Evolutionary conservation across 2,113 vertebrate genomes (phyloP).

Genomic region (Artemisiospiza belli): DNA sequence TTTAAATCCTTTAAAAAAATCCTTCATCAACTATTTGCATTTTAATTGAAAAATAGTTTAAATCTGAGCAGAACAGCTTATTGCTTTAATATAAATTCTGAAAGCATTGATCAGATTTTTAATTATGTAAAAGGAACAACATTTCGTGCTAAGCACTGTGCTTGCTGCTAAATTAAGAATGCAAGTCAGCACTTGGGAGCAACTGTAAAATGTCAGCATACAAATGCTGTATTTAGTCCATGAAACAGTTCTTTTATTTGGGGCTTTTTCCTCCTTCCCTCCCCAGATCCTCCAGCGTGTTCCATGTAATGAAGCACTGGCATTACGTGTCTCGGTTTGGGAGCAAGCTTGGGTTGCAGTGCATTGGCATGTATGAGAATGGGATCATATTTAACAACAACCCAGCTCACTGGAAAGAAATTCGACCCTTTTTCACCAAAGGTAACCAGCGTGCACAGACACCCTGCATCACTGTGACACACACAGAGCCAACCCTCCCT

Average conservation of each 20-base stretch:
- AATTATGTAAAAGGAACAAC: neutral
- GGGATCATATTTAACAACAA: slow-evolving; percentile 95
- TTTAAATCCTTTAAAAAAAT: neutral
- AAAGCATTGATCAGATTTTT: neutral
- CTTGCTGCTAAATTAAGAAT: neutral
- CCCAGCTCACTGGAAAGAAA: slow-evolving; percentile 83
- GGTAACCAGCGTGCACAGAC: slow-evolving; percentile 64
- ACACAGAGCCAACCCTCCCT: fast-evolving
- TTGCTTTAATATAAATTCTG: neutral
- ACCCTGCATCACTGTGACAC: neutral
- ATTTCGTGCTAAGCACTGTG: neutral
- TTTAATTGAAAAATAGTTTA: neutral
- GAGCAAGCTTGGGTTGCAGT: slow-evolving; percentile 85
- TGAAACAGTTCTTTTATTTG: neutral
- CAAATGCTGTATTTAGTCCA: neutral
- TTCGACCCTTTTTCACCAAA: slow-evolving; percentile 87
- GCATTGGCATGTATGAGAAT: slow-evolving; percentile 91
- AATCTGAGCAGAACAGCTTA: neutral
- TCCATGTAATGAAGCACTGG: slow-evolving; percentile 86
- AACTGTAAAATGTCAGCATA: neutral
- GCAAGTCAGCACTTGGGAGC: neutral
- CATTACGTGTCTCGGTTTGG: slow-evolving; percentile 87
- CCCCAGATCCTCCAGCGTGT: slow-evolving; percentile 85
- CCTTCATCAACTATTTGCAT: neutral
- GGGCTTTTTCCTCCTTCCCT: neutral